Conservation (phyloP, 2,113 vertebrate genomes). For the Colius striatus region DNA sequence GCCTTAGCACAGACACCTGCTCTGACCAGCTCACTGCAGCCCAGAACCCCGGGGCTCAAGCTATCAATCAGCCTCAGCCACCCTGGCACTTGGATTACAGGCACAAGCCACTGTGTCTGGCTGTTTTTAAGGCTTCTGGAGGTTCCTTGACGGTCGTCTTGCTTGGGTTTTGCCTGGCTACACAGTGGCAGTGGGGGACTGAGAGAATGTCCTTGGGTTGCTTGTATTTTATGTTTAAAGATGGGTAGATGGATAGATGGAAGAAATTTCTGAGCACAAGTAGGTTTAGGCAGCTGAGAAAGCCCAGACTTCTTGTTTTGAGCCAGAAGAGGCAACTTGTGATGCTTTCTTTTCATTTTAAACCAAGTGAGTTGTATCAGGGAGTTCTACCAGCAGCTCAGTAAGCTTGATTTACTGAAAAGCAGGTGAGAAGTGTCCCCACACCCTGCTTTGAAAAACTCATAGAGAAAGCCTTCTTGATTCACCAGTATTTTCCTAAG, state of each 20-base stretch:
- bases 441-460: not conserved
- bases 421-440: not conserved
- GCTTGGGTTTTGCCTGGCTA: not conserved
- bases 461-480: not conserved
- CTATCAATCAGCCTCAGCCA: constrained; percentile 65
- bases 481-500: not conserved
- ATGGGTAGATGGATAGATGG: no score
- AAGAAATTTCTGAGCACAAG: not conserved
- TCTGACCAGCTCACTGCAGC: not conserved
- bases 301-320: accelerated
- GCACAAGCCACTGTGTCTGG: constrained; percentile 73
- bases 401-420: not conserved
- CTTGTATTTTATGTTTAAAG: not conserved
- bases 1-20: constrained; percentile 64
- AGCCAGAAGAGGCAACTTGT: not conserved
- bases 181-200: not conserved
- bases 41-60: constrained; percentile 53
- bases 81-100: constrained; percentile 78
- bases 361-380: not conserved
- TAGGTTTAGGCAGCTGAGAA: not conserved
- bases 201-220: not conserved
- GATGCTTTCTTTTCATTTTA: not conserved
- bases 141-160: not conserved
- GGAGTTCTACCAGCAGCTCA: not conserved
- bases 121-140: not conserved